Evolutionary conservation across 2,797 vertebrate species (phyloP), one percentile per base, ranked within the genome.

Genomic region (Macroramphosus scolopax): DNA sequence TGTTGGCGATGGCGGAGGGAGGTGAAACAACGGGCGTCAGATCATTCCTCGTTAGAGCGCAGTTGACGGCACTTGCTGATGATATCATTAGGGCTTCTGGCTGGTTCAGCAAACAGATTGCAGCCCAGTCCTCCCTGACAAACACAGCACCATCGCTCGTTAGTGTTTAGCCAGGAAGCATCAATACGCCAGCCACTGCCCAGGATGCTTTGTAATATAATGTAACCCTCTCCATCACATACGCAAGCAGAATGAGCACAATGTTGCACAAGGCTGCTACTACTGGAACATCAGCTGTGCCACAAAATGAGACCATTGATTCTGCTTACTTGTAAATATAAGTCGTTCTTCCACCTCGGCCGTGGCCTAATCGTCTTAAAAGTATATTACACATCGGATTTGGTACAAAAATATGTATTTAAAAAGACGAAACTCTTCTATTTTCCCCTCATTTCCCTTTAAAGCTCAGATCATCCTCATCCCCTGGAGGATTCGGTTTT

Each of bases 101-200:
- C 75, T 80, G 75, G 75, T 83, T 81, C 70, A 64, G 81, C 80
- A 80, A 83, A 87, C 84, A 86, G 86, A 88, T 86, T 84, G 85
- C 77, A 75, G 63, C 60, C 73, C 50, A 41, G 54, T 68, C 68
- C 69, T 75, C 72, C 38, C 82, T 76, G 82, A 85, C 81, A 85
- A 85, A 86, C 85, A 80, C 63, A 72, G 75, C 75, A 61, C 75
- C 62, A 39, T 39, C 30, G 69, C 80, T 85, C 69, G 73, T 87
- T 84, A 85, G 73, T 49, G 64, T 77, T 80, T 78, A 83, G 72
- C 77, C 81, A 77, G 68, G 60, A 72, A 71, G 55, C 70, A 78
- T 87, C 78, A 72, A 80, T 81, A 78, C 46, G 51, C 55, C 78
- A 68, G 61, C 60, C 71, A 59, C 72, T 70, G 70, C 75, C 69